Base-by-base conservation (phyloP, 2,888 invertebrate genomes). In the Euplagia quadripunctaria region DNA sequence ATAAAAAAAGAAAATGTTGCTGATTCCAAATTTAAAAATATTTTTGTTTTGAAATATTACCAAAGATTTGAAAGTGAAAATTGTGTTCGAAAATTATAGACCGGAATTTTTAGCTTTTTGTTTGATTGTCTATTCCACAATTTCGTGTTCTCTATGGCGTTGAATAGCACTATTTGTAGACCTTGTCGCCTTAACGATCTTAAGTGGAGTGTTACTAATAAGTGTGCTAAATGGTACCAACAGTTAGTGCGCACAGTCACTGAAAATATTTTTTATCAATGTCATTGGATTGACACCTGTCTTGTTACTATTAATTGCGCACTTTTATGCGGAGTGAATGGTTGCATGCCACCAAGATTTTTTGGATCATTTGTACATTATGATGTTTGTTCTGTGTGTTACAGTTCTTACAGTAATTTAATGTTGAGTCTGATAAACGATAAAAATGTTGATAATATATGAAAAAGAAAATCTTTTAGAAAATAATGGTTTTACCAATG, bases 121-220 rank as follows among this genome's bases (percentile, higher is more conserved):
- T 31, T 31, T 31, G 31, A 43, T 43, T n/a, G 9, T 8, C 42
- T 4, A 70, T 70, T 52, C 42, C 31, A 66, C 63, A 43, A 63
- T 65, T 52, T 52, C 17, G 8, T 52, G 52, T 52, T 52, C n/a
- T 52, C n/a, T 52, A 0, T 68, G 49, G 73, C 31, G 31, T 31
- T 31, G 31, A 31, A 31, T 31, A 31, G 31, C 31, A 31, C 31
- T 31, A 31, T 31, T 31, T 31, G 31, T 66, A 70, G 65, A 78
- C 74, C 77, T 82, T 78, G 80, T 76, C 77, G 76, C 76, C 79
- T 78, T 77, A 83, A 77, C 74, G 71, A 80, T 81, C 79, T 82
- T 84, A 82, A 83, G 81, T 84, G 76, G 74, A 80, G 74, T 85
- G 77, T 85, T 80, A 78, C 78, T 85, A 79, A 81, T 76, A 78